A percentile compares a stretch with the other conserved stretches of the same genome.
phyloP scores from a whole-genome alignment of 2,113 vertebrate genomes.

The Grantiella picta region DNA sequence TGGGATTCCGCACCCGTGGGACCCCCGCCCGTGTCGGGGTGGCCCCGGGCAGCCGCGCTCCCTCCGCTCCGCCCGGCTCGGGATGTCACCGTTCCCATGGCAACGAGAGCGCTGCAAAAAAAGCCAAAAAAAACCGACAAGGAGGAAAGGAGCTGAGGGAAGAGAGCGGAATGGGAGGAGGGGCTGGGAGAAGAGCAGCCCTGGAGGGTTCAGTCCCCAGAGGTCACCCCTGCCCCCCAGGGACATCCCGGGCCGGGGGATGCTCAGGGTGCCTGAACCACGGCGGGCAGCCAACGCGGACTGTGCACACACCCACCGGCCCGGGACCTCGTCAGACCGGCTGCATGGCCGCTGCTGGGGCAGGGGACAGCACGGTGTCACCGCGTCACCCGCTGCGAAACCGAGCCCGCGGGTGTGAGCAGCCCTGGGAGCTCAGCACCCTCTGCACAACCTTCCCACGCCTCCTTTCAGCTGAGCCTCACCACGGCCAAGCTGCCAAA shows the following conservation, averaged over 20 bases:
- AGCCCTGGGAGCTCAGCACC: not conserved
- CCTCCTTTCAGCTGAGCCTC: not conserved
- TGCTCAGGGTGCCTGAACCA: accelerated
- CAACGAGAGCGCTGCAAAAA: not conserved
- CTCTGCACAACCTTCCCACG: accelerated
- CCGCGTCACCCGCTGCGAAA: not conserved
- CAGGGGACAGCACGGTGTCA: not conserved
- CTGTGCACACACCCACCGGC: not conserved
- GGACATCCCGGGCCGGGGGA: not conserved
- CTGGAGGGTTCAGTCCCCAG: not conserved
- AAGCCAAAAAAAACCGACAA: not conserved
- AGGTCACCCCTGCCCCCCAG: not conserved
- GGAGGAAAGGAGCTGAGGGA: not conserved
- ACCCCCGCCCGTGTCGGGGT: not conserved
- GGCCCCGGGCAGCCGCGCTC: not conserved
- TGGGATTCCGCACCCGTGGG: not conserved
- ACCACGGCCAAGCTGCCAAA: not conserved
- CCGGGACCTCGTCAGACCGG: too few species aligned
- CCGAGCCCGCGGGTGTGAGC: too few species aligned
- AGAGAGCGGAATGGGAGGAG: not conserved
- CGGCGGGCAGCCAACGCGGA: too few species aligned
- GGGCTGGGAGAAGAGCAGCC: not conserved
- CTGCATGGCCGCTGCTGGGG: not conserved
- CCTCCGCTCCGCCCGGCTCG: not conserved
- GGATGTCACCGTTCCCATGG: conserved; percentile 20